Percentiles rank a stretch among this genome's conserved stretches.
phyloP scores from a whole-genome alignment of 2,888 invertebrate genomes.

The Tribolium freemani region DNA sequence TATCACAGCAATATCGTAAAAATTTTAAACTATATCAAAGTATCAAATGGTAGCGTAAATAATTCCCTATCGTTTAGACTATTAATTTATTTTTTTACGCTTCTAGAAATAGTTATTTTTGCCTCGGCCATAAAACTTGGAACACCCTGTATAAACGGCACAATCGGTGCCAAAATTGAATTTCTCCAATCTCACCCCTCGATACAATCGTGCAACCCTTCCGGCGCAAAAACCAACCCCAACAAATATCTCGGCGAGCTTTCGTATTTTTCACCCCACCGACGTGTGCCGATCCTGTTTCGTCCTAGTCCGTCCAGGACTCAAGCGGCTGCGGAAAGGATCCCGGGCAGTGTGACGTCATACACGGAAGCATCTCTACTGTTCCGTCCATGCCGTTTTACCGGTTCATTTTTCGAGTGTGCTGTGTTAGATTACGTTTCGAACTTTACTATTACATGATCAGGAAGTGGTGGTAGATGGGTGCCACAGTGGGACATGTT shows the following conservation, averaged over 20 bases:
- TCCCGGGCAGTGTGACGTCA: slow-evolving; percentile 68
- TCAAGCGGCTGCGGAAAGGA: slow-evolving; percentile 63
- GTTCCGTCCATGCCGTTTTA: slow-evolving; percentile 62
- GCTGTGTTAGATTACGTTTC: slow-evolving; percentile 29
- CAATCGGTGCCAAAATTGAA: slow-evolving; percentile 10
- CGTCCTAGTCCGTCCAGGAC: slow-evolving; percentile 54
- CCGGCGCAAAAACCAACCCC: slow-evolving; percentile 35
- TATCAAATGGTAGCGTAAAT: too few relatives aligned
- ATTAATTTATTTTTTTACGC: too few relatives aligned
- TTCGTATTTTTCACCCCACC: slow-evolving; percentile 43
- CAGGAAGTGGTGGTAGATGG: slow-evolving; percentile 26
- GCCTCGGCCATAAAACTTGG: too few relatives aligned
- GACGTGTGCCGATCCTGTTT: slow-evolving; percentile 49
- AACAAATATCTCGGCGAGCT: slow-evolving; percentile 25
- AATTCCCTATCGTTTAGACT: too few relatives aligned
- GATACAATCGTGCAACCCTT: slow-evolving; percentile 27
- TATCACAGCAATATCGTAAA: too few relatives aligned
- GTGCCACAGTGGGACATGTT: slow-evolving; percentile 58
- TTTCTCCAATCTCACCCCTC: slow-evolving; percentile 8
- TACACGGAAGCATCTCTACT: slow-evolving; percentile 63
- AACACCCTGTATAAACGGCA: background rate
- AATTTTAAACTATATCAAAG: too few relatives aligned
- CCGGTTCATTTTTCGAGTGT: slow-evolving; percentile 43
- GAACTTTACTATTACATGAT: slow-evolving; percentile 11
- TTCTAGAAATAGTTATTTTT: too few relatives aligned